These are phyloP conservation scores for Drosophila tsacasi DNA, from an alignment of 1,140 invertebrate species.

Conservation along the genomic window DNA sequence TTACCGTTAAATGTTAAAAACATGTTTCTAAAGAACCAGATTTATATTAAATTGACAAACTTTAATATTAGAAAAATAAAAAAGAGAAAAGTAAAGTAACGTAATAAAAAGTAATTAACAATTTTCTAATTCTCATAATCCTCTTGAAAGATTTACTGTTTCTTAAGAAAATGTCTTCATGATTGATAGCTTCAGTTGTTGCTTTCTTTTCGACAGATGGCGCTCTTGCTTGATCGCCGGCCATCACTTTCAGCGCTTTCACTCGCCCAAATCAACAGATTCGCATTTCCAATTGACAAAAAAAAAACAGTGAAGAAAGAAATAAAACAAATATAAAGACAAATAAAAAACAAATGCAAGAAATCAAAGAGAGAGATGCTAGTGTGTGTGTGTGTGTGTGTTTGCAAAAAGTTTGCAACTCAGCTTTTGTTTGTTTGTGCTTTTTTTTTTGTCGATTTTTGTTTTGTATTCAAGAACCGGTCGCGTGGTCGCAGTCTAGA, in stretches of 20 bases:
- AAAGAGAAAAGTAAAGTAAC: too few relatives aligned
- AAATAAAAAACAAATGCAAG: constrained; percentile 15
- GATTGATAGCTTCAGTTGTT: constrained; percentile 34
- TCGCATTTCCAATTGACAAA: constrained; percentile 40
- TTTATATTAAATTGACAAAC: too few relatives aligned
- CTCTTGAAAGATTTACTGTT: constrained; percentile 4
- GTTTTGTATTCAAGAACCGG: constrained; percentile 50
- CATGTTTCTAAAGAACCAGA: too few relatives aligned
- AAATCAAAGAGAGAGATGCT: constrained; percentile 12
- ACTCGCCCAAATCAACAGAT: constrained; percentile 50
- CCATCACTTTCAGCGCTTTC: constrained; percentile 44
- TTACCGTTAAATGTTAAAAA: too few relatives aligned
- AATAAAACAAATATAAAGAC: constrained; percentile 14
- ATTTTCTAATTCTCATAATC: not conserved
- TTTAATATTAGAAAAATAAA: too few relatives aligned
- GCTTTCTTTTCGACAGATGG: constrained; percentile 48
- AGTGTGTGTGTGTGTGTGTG: not conserved
- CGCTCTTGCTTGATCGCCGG: constrained; percentile 15
- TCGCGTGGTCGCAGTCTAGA: constrained; percentile 54
- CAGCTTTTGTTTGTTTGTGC: constrained; percentile 26
- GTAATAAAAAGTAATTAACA: not conserved
- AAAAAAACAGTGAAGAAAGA: constrained; percentile 1
- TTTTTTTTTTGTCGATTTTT: constrained; percentile 13
- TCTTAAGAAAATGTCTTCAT: constrained; percentile 3
- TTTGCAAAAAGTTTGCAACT: constrained; percentile 37